Percentiles rank a stretch among this genome's conserved stretches.
Conservation (phyloP, 2,113 vertebrate genomes). For the Datnioides undecimradiatus region DNA sequence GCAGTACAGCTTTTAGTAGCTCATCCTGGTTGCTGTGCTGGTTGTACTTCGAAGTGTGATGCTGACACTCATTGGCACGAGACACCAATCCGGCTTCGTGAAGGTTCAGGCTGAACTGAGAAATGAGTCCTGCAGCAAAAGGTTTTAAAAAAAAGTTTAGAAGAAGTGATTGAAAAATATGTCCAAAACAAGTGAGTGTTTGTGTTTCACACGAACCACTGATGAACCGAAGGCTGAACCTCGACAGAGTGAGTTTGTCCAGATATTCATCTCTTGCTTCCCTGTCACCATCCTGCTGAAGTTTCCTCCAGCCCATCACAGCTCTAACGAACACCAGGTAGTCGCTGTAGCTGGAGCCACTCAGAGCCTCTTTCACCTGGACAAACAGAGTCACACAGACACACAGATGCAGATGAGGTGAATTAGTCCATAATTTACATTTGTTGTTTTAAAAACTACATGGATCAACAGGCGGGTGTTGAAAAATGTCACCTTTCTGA, state of each 20-base stretch:
- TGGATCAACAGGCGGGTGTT: neutral
- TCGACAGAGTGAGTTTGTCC: slow-evolving; percentile 86
- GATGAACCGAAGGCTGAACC: slow-evolving; percentile 90
- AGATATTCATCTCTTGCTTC: slow-evolving; percentile 87
- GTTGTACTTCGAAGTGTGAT: slow-evolving; percentile 85
- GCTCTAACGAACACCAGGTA: slow-evolving; percentile 91
- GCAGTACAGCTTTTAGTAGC: slow-evolving; percentile 93
- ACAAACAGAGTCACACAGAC: neutral
- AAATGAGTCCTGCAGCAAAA: slow-evolving; percentile 87
- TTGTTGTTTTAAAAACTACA: neutral
- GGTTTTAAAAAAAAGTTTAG: neutral
- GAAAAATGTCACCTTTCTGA: slow-evolving; percentile 86
- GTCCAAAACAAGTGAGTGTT: neutral
- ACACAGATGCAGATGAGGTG: too few relatives aligned
- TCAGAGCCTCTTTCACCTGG: slow-evolving; percentile 90
- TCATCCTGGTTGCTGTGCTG: slow-evolving; percentile 91
- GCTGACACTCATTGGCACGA: slow-evolving; percentile 83
- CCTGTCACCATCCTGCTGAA: slow-evolving; percentile 83
- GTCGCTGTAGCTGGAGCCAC: slow-evolving; percentile 90
- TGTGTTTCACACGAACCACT: slow-evolving; percentile 83
- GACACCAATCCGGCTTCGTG: slow-evolving; percentile 89
- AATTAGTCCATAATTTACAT: neutral
- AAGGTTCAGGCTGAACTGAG: slow-evolving; percentile 95
- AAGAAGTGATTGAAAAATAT: neutral
- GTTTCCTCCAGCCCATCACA: slow-evolving; percentile 89